These are phyloP conservation scores for Caenorhabditis elegans DNA, from an alignment of 1,140 invertebrate genomes.

Conservation along the genomic window DNA sequence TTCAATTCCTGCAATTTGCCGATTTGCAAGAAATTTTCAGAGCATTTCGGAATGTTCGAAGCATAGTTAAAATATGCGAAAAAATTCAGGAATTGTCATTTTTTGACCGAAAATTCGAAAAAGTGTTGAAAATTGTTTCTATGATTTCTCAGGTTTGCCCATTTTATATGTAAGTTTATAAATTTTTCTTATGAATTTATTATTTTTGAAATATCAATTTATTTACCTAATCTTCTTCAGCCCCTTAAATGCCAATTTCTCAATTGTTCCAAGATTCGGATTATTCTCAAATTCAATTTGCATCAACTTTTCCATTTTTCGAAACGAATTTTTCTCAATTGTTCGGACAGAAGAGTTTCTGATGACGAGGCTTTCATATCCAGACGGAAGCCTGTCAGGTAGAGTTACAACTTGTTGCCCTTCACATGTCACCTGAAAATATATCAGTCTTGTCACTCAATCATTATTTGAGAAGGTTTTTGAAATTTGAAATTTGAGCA, in stretches of 20 bases:
- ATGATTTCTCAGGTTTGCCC: too few species aligned
- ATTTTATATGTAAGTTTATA: too few species aligned
- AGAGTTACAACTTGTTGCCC: slow-evolving; percentile 8
- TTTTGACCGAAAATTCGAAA: too few species aligned
- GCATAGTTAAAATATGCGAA: too few species aligned
- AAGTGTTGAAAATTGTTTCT: too few species aligned
- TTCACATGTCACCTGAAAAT: slow-evolving; percentile 17
- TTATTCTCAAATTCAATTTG: slow-evolving; percentile 37
- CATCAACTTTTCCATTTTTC: slow-evolving; percentile 24
- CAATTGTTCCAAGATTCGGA: not conserved
- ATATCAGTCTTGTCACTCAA: not conserved
- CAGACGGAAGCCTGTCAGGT: not conserved
- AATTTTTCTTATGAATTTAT: too few species aligned
- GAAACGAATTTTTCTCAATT: slow-evolving; percentile 35
- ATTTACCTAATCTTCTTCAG: slow-evolving; percentile 38
- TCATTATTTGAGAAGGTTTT: not conserved
- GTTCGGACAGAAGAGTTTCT: slow-evolving; percentile 17
- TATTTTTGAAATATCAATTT: too few species aligned
- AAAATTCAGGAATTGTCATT: too few species aligned
- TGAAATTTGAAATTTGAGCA: too few species aligned
- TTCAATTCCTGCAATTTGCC: too few species aligned
- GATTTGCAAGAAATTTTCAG: too few species aligned
- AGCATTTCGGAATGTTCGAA: too few species aligned
- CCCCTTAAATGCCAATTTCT: slow-evolving; percentile 44
- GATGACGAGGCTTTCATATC: not conserved